Conservation (phyloP, 23 tunicate genomes). For the Botrylloides violaceus region DNA sequence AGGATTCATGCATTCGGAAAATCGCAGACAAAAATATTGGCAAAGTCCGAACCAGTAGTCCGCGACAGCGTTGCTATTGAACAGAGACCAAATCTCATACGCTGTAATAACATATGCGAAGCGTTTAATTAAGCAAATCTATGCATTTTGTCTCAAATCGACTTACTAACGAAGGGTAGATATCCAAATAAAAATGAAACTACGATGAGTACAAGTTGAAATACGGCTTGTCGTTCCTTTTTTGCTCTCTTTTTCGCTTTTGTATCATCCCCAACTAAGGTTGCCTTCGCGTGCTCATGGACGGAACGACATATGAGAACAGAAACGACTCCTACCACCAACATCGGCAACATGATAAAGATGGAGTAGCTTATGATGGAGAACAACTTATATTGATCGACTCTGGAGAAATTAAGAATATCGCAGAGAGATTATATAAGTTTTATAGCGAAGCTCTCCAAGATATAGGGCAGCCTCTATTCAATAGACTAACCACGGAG, state of each 20-base stretch:
- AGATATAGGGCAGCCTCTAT: too few relatives aligned
- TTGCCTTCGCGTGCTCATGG: constrained; percentile 8
- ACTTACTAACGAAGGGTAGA: constrained; percentile 19
- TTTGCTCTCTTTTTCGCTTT: background rate
- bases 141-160: background rate
- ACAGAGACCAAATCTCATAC: constrained; percentile 19
- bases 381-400: background rate
- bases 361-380: constrained; percentile 22
- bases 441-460: too few relatives aligned
- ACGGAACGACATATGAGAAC: constrained; percentile 35
- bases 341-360: constrained; percentile 45
- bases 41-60: constrained; percentile 22
- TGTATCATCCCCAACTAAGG: background rate
- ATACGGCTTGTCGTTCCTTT: constrained; percentile 11
- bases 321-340: constrained; percentile 36
- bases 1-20: constrained; percentile 24
- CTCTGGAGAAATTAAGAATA: constrained; percentile 1
- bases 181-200: constrained; percentile 14
- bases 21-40: constrained; percentile 20
- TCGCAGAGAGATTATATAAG: too few relatives aligned
- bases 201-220: constrained; percentile 8
- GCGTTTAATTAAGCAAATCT: background rate
- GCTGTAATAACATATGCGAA: background rate
- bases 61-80: background rate
- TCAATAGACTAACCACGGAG: too few relatives aligned